Base-by-base conservation (phyloP, 1,140 invertebrate genomes). In the Geopemphigus sp. region DNA sequence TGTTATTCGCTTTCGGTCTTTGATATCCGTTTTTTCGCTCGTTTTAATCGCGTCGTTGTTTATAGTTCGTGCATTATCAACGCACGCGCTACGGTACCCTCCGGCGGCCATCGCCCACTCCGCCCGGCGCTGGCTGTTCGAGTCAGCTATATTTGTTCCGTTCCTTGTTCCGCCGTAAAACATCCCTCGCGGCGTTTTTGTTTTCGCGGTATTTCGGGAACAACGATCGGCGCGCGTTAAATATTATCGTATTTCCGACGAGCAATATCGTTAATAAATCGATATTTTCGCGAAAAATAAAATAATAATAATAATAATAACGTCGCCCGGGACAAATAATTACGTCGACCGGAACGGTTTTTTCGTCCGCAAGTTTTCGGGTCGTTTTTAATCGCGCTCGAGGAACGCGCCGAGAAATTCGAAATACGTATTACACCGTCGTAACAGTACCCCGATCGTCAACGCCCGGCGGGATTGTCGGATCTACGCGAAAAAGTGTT, bases 101-200 rank as follows among this genome's bases (percentile, higher is more conserved):
- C 29, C 10, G 73, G 54, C 50, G 24, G 24, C 17, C 50, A 17
- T 54, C 45, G 5, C 53, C 45, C 14, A 26, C 45, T 22, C 45
- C n/a, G 1, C 3, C 8, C 8, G 32, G 47, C 19, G 12, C 2
- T 61, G n/a, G 6, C 56, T 45, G 73, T 24, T 59, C 22, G 54
- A 57, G 32, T 76, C 73, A 45, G 56, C 45, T 68, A 68, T 68
- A 68, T 68, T 68, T 50, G n/a, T 76, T 57, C 73, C 17, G 59
- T 73, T 73, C 8, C 56, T 39, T n/a, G n/a, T n/a, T 59, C 54
- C 47, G n/a, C 19, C n/a, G 32, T 17, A 74, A 11, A 76, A 57
- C 24, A 59, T 59, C n/a, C 22, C 73, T 57, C 45, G 6, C 29
- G 54, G 56, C 54, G 22, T n/a, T 68, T 26, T 68, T 19, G 24